phyloP scores from a whole-genome alignment of 2,113 vertebrate genomes.

The Tympanuchus pallidicinctus region DNA sequence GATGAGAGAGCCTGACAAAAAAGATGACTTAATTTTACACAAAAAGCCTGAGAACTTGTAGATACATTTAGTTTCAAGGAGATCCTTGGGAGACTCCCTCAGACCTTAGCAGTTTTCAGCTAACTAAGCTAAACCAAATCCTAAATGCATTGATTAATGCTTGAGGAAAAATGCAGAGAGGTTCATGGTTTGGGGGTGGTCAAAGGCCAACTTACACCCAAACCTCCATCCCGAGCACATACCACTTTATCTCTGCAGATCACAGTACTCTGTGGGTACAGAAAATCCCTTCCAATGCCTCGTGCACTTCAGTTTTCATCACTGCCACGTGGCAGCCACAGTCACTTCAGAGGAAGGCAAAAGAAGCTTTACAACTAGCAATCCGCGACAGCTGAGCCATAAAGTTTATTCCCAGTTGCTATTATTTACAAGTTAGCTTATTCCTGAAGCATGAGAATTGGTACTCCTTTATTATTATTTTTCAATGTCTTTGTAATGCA shows the following conservation, averaged over 20 bases:
- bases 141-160: not conserved
- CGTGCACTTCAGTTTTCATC: not conserved
- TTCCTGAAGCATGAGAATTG: not conserved
- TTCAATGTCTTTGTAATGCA: not conserved
- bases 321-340: not conserved
- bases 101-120: not conserved
- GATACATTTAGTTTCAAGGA: not conserved
- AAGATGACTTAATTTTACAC: not conserved
- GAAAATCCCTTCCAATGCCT: not conserved
- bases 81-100: not conserved
- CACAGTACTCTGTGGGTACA: not conserved
- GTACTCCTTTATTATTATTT: not conserved
- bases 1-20: not conserved
- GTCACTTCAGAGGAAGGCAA: not conserved
- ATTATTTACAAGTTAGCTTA: constrained; percentile 5
- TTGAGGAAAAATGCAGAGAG: not conserved
- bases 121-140: not conserved
- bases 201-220: not conserved
- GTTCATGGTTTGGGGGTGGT: not conserved
- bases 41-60: not conserved
- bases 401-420: not conserved
- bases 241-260: not conserved
- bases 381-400: not conserved
- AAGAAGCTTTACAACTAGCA: not conserved
- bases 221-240: not conserved